Evolutionary conservation across 2,888 invertebrate species (phyloP).

Genomic region (Resseliella maxima): DNA sequence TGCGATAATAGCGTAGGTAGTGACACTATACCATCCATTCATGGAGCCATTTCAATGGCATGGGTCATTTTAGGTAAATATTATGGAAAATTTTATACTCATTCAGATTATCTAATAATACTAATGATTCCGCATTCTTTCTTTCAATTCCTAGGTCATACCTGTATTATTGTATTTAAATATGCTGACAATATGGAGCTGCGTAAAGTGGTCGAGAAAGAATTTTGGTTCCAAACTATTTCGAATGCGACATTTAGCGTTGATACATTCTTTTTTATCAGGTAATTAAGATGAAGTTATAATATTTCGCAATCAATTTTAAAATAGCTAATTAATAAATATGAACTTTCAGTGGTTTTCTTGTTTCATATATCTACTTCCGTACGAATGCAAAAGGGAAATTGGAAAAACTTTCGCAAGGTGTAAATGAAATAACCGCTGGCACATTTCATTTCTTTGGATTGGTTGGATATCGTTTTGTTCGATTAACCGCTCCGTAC

Average conservation of each 20-base stretch:
- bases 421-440: slow-evolving; percentile 73
- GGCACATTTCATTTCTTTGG: slow-evolving; percentile 80
- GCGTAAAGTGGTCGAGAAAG: slow-evolving; percentile 77
- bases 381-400: slow-evolving; percentile 81
- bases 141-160: slow-evolving; percentile 70
- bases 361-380: slow-evolving; percentile 88
- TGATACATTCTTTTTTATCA: slow-evolving; percentile 84
- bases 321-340: neutral
- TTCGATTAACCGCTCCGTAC: slow-evolving; percentile 83
- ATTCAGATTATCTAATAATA: neutral
- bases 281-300: slow-evolving; percentile 1
- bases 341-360: slow-evolving; percentile 73
- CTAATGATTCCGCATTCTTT: neutral
- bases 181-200: slow-evolving; percentile 86
- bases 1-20: slow-evolving; percentile 82
- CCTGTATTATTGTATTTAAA: slow-evolving; percentile 84
- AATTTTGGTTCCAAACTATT: slow-evolving; percentile 83
- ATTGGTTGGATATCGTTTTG: slow-evolving; percentile 80
- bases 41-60: slow-evolving; percentile 77
- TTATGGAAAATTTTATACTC: slow-evolving; percentile 61
- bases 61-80: slow-evolving; percentile 72
- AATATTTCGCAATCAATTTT: neutral
- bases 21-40: slow-evolving; percentile 82
- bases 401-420: slow-evolving; percentile 75
- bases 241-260: slow-evolving; percentile 84